Base-by-base conservation (phyloP, 1,140 invertebrate genomes). In the Notospermus geniculatus region DNA sequence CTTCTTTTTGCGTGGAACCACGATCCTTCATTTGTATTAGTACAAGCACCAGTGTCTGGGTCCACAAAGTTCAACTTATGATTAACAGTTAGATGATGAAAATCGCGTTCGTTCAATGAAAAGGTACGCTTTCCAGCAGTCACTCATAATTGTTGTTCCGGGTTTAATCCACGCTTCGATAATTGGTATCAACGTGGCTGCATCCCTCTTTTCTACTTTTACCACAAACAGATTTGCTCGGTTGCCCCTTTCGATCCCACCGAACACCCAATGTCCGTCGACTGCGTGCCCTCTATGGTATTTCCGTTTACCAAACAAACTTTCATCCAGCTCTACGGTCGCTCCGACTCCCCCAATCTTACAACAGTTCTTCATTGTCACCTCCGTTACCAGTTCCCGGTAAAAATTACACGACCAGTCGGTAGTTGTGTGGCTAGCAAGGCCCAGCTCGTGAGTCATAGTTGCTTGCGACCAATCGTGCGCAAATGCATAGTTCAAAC, bases 221-320 rank as follows among this genome's bases (percentile, higher is more conserved):
- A 57, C 54, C 54, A 62, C 15, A 25, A 55, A 62, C 29, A 58
- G 41, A 27, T 57, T 53, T 15, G 45, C 46, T 23, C 25, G 4
- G 36, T 15, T 57, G 1, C 54, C 41, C 17, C 63, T 56, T 45
- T 65, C 63, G 1, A 65, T 54, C 1, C 54, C 63, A n/a, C 67
- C 67, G 54, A 68, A 66, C 9, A 68, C 60, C 60, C 64, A 68
- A 39, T 68, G 67, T 17, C 64, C 60, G 1, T 60, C 60, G 2
- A 56, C 1, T 30, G 50, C 55, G 5, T 54, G 50, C 1, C 64
- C 64, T 43, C 58, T 2, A 50, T 68, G 63, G 58, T 66, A 68
- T 57, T 66, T 68, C 29, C 67, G 15, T 32, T 66, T 56, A 43
- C 65, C 62, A 29, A 55, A 68, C 39, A 59, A 55, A 11, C 39